Evolutionary conservation across 2,113 vertebrate genomes (phyloP).

Genomic region (Acanthisitta chloris): DNA sequence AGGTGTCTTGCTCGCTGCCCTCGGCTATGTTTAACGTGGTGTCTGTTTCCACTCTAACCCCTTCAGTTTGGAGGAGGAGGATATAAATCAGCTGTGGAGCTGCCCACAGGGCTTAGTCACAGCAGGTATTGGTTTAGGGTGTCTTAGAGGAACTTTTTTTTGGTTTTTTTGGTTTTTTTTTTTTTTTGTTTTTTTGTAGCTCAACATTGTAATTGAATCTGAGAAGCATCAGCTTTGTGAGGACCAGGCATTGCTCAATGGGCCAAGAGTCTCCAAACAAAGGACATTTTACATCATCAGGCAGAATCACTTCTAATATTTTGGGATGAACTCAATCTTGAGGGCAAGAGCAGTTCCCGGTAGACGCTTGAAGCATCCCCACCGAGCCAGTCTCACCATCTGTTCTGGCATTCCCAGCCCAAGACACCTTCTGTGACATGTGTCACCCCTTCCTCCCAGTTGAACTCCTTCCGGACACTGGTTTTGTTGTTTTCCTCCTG

Average conservation of each 20-base stretch:
- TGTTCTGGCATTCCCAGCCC: background rate
- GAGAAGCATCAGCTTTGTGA: slow-evolving; percentile 40
- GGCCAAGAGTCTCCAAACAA: background rate
- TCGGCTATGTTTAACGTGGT: background rate
- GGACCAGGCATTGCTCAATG: background rate
- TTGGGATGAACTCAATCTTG: background rate
- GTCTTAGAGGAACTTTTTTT: slow-evolving; percentile 24
- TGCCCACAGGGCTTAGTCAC: slow-evolving; percentile 61
- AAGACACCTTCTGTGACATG: background rate
- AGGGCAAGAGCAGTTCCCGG: background rate
- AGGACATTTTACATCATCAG: slow-evolving; percentile 22
- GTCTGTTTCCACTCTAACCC: slow-evolving; percentile 50
- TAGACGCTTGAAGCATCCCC: background rate
- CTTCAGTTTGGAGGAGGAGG: slow-evolving; percentile 13
- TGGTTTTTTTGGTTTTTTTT: background rate
- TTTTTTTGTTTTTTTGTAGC: too few relatives aligned
- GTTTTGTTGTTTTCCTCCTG: background rate
- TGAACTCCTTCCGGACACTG: background rate
- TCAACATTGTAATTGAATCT: too few relatives aligned
- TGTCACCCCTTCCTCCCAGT: background rate
- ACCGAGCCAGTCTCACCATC: background rate
- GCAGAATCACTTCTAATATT: background rate
- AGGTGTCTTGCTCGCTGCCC: background rate
- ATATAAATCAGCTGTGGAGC: slow-evolving; percentile 53
- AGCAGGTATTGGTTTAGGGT: slow-evolving; percentile 64